Conservation (phyloP, 2,113 vertebrate genomes). For the Alethe castanea region DNA sequence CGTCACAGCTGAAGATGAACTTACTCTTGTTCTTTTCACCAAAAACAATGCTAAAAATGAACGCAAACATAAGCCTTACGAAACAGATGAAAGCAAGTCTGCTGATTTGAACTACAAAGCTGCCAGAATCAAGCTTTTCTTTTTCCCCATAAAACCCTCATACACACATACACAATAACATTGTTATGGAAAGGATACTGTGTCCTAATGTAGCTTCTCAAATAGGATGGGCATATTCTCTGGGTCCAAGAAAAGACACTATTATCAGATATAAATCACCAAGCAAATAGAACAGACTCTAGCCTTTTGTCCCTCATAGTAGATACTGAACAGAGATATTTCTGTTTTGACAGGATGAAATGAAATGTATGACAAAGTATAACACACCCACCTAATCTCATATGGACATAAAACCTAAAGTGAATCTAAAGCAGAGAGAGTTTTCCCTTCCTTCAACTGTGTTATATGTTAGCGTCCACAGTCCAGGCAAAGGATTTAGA, state of each 20-base stretch:
- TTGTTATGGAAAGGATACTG: neutral
- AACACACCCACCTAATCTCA: neutral
- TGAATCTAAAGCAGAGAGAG: neutral
- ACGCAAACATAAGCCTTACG: neutral
- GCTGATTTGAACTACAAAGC: neutral
- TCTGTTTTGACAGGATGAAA: neutral
- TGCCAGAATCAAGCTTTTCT: neutral
- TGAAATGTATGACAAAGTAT: neutral
- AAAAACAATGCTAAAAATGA: neutral
- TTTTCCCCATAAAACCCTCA: neutral
- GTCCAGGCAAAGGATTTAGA: neutral
- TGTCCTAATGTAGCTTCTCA: neutral
- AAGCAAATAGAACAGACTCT: neutral
- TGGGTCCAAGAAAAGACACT: neutral
- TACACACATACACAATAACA: neutral
- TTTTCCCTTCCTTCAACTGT: neutral
- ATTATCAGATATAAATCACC: neutral
- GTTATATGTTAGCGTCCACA: neutral
- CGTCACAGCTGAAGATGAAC: neutral
- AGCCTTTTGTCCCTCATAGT: neutral
- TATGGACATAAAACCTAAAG: neutral
- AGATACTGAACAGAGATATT: neutral
- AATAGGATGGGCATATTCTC: neutral
- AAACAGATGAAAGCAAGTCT: neutral
- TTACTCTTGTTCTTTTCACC: neutral